Evolutionary conservation across 2,113 vertebrate species (phyloP).

Genomic region (Salminus brasiliensis): DNA sequence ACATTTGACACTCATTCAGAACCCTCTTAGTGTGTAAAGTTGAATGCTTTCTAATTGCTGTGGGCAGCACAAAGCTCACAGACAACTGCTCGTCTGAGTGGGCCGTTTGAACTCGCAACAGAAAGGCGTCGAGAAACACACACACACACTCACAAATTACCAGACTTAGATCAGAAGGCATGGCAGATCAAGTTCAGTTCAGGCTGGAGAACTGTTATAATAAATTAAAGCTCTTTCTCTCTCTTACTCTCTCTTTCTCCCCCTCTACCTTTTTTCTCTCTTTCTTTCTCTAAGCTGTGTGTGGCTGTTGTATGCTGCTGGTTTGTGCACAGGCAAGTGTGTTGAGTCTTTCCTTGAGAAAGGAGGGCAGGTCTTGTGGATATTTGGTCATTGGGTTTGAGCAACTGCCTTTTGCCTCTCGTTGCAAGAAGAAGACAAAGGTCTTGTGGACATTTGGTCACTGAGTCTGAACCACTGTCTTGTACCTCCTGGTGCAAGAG

Average conservation of each 20-base stretch:
- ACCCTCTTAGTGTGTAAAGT: neutral
- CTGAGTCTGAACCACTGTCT: too few species aligned
- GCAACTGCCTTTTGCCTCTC: too few species aligned
- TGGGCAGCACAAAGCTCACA: neutral
- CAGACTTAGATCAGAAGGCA: neutral
- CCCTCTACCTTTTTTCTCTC: conserved; percentile 26
- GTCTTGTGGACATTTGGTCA: too few species aligned
- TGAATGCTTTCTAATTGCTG: conserved; percentile 12
- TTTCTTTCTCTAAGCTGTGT: too few species aligned
- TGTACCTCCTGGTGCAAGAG: too few species aligned
- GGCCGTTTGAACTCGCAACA: conserved; percentile 9
- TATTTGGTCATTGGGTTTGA: too few species aligned
- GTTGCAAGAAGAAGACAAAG: too few species aligned
- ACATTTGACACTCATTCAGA: neutral
- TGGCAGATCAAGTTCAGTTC: conserved; percentile 8
- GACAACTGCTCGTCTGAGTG: neutral
- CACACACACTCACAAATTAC: conserved; percentile 6
- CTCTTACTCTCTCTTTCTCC: too few species aligned
- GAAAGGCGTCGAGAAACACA: neutral
- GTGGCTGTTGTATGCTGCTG: too few species aligned
- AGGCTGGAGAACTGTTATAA: neutral
- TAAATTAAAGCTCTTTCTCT: neutral
- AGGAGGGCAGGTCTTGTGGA: too few species aligned
- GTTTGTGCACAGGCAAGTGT: too few species aligned
- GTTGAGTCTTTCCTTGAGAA: neutral